Percentiles rank a stretch among this genome's conserved stretches.
These are phyloP conservation scores for Archilochus colubris DNA, from an alignment of 2,113 vertebrate species.

Conservation along the genomic window DNA sequence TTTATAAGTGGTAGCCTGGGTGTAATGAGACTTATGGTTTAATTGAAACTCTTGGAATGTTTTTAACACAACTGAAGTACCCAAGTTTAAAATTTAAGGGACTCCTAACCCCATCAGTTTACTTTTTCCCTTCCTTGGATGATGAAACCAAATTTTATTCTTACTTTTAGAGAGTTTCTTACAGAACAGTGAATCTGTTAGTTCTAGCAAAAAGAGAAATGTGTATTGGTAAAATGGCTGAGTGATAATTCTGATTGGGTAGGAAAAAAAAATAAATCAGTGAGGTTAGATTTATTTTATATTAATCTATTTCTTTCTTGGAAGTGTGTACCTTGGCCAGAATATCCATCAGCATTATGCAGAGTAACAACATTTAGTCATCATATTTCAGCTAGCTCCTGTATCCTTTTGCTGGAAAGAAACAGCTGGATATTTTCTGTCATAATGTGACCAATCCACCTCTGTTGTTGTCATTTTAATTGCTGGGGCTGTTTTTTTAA, in stretches of 20 bases:
- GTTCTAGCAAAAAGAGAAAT: not conserved
- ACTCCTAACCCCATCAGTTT: not conserved
- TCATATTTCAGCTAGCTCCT: not conserved
- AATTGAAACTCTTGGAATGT: not conserved
- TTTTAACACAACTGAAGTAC: constrained; percentile 9
- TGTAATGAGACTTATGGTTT: constrained; percentile 1
- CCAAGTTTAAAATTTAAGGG: not conserved
- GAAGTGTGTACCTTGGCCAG: not conserved
- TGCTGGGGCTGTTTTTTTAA: constrained; percentile 58
- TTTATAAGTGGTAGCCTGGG: not conserved
- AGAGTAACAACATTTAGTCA: not conserved
- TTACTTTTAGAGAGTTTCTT: not conserved
- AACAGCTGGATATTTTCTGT: constrained; percentile 57
- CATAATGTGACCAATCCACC: constrained; percentile 51
- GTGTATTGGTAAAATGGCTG: not conserved
- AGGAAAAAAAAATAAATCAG: not conserved
- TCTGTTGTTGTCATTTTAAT: constrained; percentile 69
- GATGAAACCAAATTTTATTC: not conserved
- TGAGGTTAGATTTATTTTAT: not conserved
- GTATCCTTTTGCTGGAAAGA: not conserved
- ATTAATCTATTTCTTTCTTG: not conserved
- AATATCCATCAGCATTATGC: not conserved
- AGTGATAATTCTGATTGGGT: not conserved
- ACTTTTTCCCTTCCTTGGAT: not conserved
- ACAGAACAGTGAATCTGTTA: not conserved